These are phyloP conservation scores for Archips crataeganus DNA, from an alignment of 2,888 invertebrate genomes.

Conservation along the genomic window DNA sequence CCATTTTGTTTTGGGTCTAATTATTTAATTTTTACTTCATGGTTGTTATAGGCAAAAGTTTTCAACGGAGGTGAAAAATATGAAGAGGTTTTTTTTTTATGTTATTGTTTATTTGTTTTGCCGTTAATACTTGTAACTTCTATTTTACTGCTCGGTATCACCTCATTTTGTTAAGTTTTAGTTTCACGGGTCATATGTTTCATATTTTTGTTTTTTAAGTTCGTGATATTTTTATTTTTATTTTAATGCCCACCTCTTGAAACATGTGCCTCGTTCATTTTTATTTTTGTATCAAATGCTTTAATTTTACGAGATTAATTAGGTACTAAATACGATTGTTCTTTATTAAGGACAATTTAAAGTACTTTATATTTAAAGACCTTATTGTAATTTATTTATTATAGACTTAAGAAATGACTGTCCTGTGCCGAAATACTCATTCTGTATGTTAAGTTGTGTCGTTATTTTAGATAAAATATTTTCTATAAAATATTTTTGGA, in stretches of 20 bases:
- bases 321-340: slow-evolving; percentile 34
- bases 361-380: slow-evolving; percentile 72
- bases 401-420: slow-evolving; percentile 46
- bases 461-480: slow-evolving; percentile 18
- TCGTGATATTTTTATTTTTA: slow-evolving; percentile 38
- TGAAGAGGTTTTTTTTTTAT: too few relatives aligned
- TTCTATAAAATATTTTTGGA: neutral
- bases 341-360: slow-evolving; percentile 41
- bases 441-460: slow-evolving; percentile 45
- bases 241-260: slow-evolving; percentile 34
- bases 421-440: slow-evolving; percentile 64
- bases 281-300: neutral
- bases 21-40: neutral
- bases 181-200: slow-evolving; percentile 29
- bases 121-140: neutral
- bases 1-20: neutral
- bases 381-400: slow-evolving; percentile 57
- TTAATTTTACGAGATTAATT: slow-evolving; percentile 11
- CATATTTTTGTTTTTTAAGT: slow-evolving; percentile 33
- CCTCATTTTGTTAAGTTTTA: slow-evolving; percentile 5
- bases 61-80: neutral
- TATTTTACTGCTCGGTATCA: neutral
- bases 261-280: slow-evolving; percentile 29
- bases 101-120: neutral
- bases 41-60: neutral